A percentile compares a stretch with the other conserved stretches of the same genome.
These are phyloP conservation scores for Coptodon rendalli DNA, from an alignment of 2,113 vertebrate genomes.

Conservation along the genomic window DNA sequence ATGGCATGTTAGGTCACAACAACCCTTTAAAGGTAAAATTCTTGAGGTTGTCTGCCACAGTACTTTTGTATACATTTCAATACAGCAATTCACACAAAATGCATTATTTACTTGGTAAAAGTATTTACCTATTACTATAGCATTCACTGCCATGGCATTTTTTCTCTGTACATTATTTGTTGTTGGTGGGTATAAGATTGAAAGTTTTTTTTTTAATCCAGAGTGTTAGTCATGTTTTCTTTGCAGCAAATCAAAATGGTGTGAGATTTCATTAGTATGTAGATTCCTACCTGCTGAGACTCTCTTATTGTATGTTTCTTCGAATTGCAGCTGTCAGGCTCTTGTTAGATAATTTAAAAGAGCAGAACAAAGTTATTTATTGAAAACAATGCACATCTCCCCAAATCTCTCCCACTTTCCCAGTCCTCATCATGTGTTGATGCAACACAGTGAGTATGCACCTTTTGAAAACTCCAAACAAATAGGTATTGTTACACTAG, in stretches of 20 bases:
- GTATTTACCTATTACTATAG: not conserved
- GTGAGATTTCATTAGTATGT: not conserved
- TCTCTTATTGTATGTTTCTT: not conserved
- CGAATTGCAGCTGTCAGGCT: not conserved
- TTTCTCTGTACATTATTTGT: not conserved
- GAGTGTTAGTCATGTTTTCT: not conserved
- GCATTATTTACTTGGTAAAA: not conserved
- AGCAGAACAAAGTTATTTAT: not conserved
- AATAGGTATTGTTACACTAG: not conserved
- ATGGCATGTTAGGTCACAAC: not conserved
- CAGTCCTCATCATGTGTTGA: not conserved
- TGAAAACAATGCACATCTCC: not conserved
- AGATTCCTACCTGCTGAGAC: not conserved
- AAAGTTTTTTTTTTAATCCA: not conserved
- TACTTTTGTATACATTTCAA: not conserved
- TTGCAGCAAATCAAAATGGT: not conserved
- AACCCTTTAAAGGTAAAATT: not conserved
- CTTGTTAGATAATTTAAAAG: not conserved
- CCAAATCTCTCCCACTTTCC: not conserved
- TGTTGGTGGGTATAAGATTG: not conserved
- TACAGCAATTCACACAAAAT: not conserved
- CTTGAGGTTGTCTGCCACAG: not conserved
- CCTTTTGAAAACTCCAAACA: not conserved
- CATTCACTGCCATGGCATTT: not conserved
- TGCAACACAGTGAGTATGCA: not conserved